phyloP scores from a whole-genome alignment of 2,797 vertebrate species.

The Yasuhikotakia modesta region DNA sequence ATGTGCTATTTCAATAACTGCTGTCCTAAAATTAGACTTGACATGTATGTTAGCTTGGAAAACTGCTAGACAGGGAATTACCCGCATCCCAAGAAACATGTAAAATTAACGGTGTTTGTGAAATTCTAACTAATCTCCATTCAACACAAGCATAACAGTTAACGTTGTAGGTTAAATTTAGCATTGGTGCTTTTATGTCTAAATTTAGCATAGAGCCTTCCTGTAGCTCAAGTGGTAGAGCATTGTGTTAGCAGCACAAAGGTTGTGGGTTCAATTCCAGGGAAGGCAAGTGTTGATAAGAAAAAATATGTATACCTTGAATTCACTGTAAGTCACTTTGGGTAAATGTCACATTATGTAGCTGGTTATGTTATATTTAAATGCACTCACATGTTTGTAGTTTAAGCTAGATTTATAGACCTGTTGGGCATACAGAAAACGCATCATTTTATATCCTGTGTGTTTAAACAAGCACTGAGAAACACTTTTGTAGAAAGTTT shows the following conservation, averaged over 20 bases:
- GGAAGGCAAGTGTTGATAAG: too few relatives aligned
- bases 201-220: too few relatives aligned
- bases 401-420: constrained; percentile 66
- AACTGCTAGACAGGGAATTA: not conserved
- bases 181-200: not conserved
- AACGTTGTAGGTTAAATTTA: not conserved
- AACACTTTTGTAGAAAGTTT: constrained; percentile 7
- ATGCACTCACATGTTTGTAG: constrained; percentile 58
- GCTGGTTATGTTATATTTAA: constrained; percentile 61
- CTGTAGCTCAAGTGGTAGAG: too few relatives aligned
- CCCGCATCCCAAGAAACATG: not conserved
- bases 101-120: not conserved
- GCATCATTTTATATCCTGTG: constrained; percentile 17
- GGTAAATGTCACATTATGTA: too few relatives aligned
- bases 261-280: too few relatives aligned
- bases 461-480: too few relatives aligned
- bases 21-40: not conserved
- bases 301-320: too few relatives aligned
- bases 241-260: too few relatives aligned
- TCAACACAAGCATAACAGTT: not conserved
- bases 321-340: too few relatives aligned
- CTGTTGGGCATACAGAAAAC: constrained; percentile 21
- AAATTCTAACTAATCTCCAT: not conserved
- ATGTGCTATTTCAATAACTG: constrained; percentile 19
- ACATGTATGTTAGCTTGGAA: not conserved